phyloP scores from a whole-genome alignment of 2,888 invertebrate genomes.

The Ormia ochracea region DNA sequence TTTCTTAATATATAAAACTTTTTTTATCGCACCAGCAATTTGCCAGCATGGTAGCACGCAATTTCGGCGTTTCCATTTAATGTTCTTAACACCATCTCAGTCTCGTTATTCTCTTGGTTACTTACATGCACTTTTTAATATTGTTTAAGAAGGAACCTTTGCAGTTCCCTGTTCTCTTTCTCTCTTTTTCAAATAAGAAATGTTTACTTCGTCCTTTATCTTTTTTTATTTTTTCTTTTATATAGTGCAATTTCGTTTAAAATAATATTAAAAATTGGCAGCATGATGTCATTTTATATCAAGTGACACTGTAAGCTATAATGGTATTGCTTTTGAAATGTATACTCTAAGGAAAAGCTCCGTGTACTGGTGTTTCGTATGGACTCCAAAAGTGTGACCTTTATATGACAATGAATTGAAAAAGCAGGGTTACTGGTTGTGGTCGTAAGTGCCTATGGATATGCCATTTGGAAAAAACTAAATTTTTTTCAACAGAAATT shows the following conservation, averaged over 20 bases:
- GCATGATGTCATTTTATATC: constrained; percentile 56
- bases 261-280: constrained; percentile 53
- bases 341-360: not conserved
- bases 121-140: not conserved
- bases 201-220: constrained; percentile 32
- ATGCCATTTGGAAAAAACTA: constrained; percentile 44
- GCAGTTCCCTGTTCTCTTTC: not conserved
- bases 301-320: constrained; percentile 64
- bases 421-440: not conserved
- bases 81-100: constrained; percentile 33
- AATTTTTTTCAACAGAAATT: constrained; percentile 33
- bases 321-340: constrained; percentile 23
- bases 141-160: not conserved
- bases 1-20: not conserved
- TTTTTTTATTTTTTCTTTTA: constrained; percentile 10
- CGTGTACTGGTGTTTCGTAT: not conserved
- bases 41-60: constrained; percentile 22
- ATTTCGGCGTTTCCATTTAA: constrained; percentile 35
- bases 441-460: constrained; percentile 18
- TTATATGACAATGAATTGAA: constrained; percentile 11
- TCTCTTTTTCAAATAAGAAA: constrained; percentile 15
- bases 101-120: not conserved
- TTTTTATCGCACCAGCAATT: constrained; percentile 33
- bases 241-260: constrained; percentile 21
- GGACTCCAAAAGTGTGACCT: not conserved